Evolutionary conservation across 1,140 invertebrate genomes (phyloP).

Genomic region (Caenorhabditis tropicalis): DNA sequence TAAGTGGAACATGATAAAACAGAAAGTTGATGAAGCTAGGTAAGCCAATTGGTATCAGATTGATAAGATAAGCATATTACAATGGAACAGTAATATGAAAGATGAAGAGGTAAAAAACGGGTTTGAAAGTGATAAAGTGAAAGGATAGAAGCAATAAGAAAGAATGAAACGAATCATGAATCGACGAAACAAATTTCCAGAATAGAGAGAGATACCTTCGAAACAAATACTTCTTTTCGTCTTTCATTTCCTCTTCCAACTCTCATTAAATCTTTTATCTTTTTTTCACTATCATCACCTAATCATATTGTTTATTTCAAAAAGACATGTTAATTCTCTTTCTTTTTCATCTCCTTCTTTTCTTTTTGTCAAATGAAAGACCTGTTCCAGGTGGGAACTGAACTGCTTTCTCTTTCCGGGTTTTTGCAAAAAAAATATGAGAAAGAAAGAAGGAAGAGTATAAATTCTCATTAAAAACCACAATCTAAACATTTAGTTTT

Average conservation of each 20-base stretch:
- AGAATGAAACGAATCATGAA: not conserved
- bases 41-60: not conserved
- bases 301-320: constrained; percentile 3
- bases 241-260: not conserved
- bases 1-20: no score
- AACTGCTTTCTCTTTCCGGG: constrained; percentile 4
- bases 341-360: no score
- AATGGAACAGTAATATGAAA: not conserved
- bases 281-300: not conserved
- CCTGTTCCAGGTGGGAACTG: constrained; percentile 22
- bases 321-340: no score
- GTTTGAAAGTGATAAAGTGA: constrained; percentile 4
- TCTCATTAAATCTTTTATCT: not conserved
- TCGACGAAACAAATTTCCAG: not conserved
- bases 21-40: not conserved
- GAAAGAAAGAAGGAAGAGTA: no score
- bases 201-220: no score
- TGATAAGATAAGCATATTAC: not conserved
- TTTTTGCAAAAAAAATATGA: not conserved
- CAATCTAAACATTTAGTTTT: no score
- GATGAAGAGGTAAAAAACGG: not conserved
- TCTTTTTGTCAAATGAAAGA: not conserved
- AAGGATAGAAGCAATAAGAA: not conserved
- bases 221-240: no score
- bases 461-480: no score